Evolutionary conservation across 2,113 vertebrate species (phyloP).

Genomic region (Heterotis niloticus): DNA sequence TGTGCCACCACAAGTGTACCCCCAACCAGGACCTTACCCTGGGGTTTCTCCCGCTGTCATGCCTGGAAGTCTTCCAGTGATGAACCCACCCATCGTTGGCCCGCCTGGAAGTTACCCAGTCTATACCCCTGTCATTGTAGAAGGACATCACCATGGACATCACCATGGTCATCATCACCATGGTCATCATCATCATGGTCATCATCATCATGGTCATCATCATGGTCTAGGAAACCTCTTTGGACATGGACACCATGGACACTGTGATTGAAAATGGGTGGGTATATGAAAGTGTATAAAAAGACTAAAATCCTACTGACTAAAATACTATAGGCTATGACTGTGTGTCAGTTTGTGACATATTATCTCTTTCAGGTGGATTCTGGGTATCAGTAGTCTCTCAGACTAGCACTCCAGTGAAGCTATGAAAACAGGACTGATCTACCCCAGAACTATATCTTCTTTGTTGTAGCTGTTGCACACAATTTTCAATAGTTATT

Average conservation of each 20-base stretch:
- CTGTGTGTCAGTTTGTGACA: too few relatives aligned
- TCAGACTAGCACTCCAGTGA: too few relatives aligned
- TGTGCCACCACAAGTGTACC: background rate
- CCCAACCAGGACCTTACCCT: background rate
- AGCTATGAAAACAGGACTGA: too few relatives aligned
- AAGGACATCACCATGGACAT: background rate
- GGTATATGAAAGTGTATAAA: too few relatives aligned
- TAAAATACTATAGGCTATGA: too few relatives aligned
- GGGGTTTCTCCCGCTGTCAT: background rate
- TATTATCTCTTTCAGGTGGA: too few relatives aligned
- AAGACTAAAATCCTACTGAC: too few relatives aligned
- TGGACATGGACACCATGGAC: background rate
- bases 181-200: background rate
- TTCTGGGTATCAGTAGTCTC: too few relatives aligned
- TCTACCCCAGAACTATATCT: too few relatives aligned
- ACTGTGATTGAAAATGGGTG: background rate
- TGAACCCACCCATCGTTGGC: background rate
- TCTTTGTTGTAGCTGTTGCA: too few relatives aligned
- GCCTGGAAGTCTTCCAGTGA: background rate
- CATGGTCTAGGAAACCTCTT: background rate
- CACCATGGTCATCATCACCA: background rate
- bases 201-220: background rate
- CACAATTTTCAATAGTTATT: too few relatives aligned
- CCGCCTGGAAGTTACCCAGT: background rate
- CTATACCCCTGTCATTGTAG: background rate